Base-by-base conservation (phyloP, 2,888 invertebrate species). In the Eupsilia transversa region DNA sequence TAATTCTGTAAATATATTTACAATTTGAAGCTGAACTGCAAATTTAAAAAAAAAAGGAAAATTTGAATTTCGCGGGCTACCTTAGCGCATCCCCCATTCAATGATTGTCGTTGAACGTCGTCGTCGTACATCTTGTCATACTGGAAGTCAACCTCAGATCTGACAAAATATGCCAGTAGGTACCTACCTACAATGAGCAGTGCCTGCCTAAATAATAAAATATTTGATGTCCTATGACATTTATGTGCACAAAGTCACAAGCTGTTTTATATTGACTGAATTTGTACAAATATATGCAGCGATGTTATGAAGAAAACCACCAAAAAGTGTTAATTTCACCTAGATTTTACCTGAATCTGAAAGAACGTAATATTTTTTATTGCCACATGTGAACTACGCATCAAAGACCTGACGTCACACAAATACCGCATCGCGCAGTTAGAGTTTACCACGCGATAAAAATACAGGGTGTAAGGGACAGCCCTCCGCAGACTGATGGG, bases 211-310 rank as follows among this genome's bases (percentile, higher is more conserved):
- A 27, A 43, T 43, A 35, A 33, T 33, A 17, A 43, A 17, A 41
- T 7, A 7, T 2, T 30, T 43, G 3, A 43, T 14, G 2, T 23
- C 63, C 12, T 20, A 27, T n/a, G 20, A 4, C 12, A n/a, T 38
- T n/a, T 59, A 30, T 77, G 33, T 27, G 43, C 10, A 10, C 43
- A 72, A 72, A 59, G 72, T 77, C 59, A n/a, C 77, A 78, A 72
- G 57, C 30, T n/a, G 14, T 35, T 56, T 78, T 49, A 54, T 65
- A 64, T 64, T 59, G 23, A 65, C 52, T 41, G 23, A 61, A 35
- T 61, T 60, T 35, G 41, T 41, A 35, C 54, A 78, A 78, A 65
- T 78, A 76, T 76, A 3, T 61, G 35, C 38, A 41, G 12, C 41
- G 33, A 41, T 70, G 33, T 77, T 54, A 61, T 23, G 33, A 38